phyloP scores from a whole-genome alignment of 2,888 invertebrate genomes.

The Cetonia aurata region DNA sequence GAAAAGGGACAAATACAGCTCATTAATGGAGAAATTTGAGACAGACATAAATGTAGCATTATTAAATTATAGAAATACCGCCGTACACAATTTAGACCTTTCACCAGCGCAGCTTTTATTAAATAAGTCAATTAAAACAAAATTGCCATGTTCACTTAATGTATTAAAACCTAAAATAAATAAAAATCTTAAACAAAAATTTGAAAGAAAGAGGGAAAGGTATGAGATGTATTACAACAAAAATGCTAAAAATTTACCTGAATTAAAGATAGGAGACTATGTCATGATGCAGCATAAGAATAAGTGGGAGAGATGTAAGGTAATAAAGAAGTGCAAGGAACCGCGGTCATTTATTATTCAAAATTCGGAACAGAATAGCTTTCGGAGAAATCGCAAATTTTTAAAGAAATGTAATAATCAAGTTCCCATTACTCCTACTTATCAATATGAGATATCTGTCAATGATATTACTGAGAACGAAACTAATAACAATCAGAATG shows the following conservation, averaged over 20 bases:
- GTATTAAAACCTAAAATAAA: slow-evolving; percentile 6
- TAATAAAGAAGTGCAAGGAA: neutral
- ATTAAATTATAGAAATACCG: neutral
- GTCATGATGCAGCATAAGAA: neutral
- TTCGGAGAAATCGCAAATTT: slow-evolving; percentile 8
- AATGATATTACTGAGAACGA: neutral
- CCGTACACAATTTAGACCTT: neutral
- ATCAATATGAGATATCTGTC: too few relatives aligned
- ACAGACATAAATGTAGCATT: slow-evolving; percentile 13
- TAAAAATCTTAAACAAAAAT: neutral
- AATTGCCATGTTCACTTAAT: slow-evolving; percentile 4
- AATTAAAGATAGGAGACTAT: slow-evolving; percentile 5
- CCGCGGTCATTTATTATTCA: slow-evolving; percentile 11
- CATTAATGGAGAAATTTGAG: neutral
- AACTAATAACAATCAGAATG: neutral
- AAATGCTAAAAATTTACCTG: neutral
- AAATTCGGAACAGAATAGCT: neutral
- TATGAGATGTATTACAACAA: neutral
- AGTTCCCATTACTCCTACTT: neutral
- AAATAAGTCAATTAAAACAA: slow-evolving; percentile 15
- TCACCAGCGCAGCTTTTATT: neutral
- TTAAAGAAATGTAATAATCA: neutral
- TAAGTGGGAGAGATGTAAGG: slow-evolving; percentile 1
- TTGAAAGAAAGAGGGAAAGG: too few relatives aligned
- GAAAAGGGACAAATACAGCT: neutral